Conservation (phyloP, 2,888 invertebrate genomes). For the Athripsodes cinereus region DNA sequence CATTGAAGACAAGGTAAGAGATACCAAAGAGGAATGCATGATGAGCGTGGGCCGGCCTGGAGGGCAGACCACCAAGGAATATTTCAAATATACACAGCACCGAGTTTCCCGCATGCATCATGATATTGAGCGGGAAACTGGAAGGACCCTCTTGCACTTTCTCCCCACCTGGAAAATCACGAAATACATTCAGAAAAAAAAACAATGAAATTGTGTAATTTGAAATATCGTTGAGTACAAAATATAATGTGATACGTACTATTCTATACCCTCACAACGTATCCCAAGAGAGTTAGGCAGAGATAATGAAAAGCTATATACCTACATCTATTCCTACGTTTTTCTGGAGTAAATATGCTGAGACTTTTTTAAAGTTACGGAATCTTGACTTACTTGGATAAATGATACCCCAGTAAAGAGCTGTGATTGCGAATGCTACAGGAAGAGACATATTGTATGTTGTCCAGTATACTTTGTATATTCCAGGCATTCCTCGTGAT, state of each 20-base stretch:
- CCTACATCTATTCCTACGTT: no score
- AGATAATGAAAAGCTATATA: no score
- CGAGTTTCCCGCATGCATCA: constrained; percentile 55
- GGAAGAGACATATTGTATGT: constrained; percentile 47
- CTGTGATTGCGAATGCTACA: constrained; percentile 45
- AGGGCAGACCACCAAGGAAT: constrained; percentile 61
- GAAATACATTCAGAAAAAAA: no score
- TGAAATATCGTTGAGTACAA: no score
- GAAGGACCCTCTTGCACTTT: background rate
- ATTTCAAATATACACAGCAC: constrained; percentile 66
- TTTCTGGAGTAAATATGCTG: no score
- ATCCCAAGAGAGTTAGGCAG: no score
- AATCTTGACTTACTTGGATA: constrained; percentile 37
- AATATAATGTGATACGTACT: no score
- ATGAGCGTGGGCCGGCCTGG: constrained; percentile 57
- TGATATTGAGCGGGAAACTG: constrained; percentile 33
- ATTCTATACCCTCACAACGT: no score
- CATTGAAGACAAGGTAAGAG: constrained; percentile 57
- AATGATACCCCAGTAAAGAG: constrained; percentile 47
- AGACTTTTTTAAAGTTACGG: no score
- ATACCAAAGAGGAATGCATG: constrained; percentile 54
- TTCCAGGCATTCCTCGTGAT: constrained; percentile 17
- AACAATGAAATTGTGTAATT: no score
- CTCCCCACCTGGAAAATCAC: background rate
- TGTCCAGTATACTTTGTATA: constrained; percentile 39